A percentile compares a stretch with the other conserved stretches of the same genome.
Evolutionary conservation across 2,888 invertebrate genomes (phyloP).

Genomic region (Epinotia ramella): DNA sequence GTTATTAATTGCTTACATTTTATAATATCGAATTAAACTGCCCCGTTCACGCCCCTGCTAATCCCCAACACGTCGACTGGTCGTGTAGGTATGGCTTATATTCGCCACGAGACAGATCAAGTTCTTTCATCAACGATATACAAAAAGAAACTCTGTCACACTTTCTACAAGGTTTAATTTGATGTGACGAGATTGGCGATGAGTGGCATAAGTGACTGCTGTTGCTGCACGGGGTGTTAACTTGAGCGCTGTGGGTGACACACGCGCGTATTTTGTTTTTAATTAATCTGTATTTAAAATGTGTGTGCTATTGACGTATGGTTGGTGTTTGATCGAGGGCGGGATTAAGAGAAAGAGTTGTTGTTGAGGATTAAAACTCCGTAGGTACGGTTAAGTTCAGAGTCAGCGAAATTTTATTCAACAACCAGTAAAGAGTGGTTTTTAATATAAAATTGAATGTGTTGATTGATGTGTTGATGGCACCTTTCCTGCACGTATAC

Average conservation of each 20-base stretch:
- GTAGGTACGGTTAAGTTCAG: background rate
- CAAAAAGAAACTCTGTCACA: background rate
- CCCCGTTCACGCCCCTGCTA: conserved; percentile 47
- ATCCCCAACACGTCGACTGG: conserved; percentile 53
- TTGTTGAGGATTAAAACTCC: background rate
- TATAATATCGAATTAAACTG: conserved; percentile 35
- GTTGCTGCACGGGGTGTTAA: conserved; percentile 15
- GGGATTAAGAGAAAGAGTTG: conserved; percentile 27
- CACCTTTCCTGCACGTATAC: too few relatives aligned
- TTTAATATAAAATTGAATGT: too few relatives aligned
- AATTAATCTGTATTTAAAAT: conserved; percentile 42
- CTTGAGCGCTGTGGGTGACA: conserved; percentile 28
- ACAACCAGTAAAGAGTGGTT: too few relatives aligned
- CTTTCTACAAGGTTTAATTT: background rate
- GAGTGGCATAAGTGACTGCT: conserved; percentile 11
- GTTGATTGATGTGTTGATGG: too few relatives aligned
- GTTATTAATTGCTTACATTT: conserved; percentile 30
- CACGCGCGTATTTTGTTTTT: conserved; percentile 38
- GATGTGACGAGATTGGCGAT: background rate
- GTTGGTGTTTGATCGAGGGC: conserved; percentile 20
- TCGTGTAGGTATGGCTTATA: conserved; percentile 19
- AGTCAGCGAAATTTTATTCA: too few relatives aligned
- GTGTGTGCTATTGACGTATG: conserved; percentile 24
- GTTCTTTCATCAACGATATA: background rate
- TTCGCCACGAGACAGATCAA: background rate